Base-by-base conservation (phyloP, 2,113 vertebrate species). In the Hippocampus comes region DNA sequence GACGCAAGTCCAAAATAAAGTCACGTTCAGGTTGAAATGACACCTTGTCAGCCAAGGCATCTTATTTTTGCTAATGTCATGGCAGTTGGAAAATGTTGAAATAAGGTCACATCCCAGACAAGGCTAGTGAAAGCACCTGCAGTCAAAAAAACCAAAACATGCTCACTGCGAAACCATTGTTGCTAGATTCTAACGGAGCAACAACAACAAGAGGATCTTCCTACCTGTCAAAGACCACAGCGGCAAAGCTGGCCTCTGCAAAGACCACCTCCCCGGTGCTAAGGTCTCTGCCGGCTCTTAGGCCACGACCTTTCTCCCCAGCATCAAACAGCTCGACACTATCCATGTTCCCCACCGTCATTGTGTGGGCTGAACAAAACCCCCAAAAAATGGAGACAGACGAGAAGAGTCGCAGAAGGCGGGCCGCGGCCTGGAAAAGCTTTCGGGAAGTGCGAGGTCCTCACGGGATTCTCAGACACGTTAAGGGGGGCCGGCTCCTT, bases 161-260 rank as follows among this genome's bases (percentile, higher is more conserved):
- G 25, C 65, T 25, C 63, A 25, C 41, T 18, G 5, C 34, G 30
- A 34, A 17, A 34, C 23, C 1, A 23, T 65, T 2, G 38, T 23
- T 5, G 71, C 30, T 18, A 65, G 38, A 92, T 67, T 65, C 83
- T 59, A 25, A 23, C 67, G 46, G 41, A 23, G 27, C 34, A 38
- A 38, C 34, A 38, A 25, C 41, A 38, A 27, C 17, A n/a, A 48
- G 4, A 15, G 9, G 17, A 68, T 43, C 27, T 10, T 42, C 30
- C 82, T 87, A 99, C 97, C 95, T 97, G 93, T 99, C 95, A 41
- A 96, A 98, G 69, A 99, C 97, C 69, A 98, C 97, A 0, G 97
- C 97, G 0, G 96, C 89, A 1, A 95, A 99, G 59, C 95, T 93
- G 71, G 94, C 88, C 80, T 99, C 97, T 0, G 96, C 91, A 7